Evolutionary conservation across 1,140 invertebrate species (phyloP).

Genomic region (Marisa cornuarietis): DNA sequence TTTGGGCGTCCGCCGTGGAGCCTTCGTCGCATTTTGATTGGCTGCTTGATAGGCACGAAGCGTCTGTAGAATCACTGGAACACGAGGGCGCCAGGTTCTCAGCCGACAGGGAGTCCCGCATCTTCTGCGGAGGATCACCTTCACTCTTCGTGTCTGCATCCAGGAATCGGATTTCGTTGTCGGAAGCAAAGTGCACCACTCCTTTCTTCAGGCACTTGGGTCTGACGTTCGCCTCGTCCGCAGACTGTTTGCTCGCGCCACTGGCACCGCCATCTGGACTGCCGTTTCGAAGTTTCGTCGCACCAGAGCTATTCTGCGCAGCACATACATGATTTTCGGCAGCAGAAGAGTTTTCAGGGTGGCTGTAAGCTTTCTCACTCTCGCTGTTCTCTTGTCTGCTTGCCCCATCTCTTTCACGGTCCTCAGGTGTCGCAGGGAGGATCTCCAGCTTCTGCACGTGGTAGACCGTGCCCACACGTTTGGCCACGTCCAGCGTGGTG

Average conservation of each 20-base stretch:
- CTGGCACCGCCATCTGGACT: too few species aligned
- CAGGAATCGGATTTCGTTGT: conserved; percentile 24
- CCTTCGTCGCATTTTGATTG: neutral
- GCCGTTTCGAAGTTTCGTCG: too few species aligned
- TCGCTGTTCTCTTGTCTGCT: too few species aligned
- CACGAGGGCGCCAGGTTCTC: neutral
- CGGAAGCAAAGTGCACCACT: conserved; percentile 10
- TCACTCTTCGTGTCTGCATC: neutral
- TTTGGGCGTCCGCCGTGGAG: neutral
- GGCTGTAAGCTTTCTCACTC: too few species aligned
- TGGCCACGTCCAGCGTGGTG: conserved; percentile 4
- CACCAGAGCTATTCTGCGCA: too few species aligned
- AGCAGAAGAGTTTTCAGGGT: too few species aligned
- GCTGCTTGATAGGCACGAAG: neutral
- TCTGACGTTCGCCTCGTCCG: neutral
- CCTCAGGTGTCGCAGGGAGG: neutral
- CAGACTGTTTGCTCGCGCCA: neutral
- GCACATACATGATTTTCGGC: too few species aligned
- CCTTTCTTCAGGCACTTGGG: conserved; percentile 7
- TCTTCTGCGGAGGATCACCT: neutral
- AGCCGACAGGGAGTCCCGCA: neutral
- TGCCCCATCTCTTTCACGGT: neutral
- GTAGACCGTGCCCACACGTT: conserved; percentile 2
- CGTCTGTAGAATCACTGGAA: neutral
- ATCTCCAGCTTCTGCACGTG: conserved; percentile 16